phyloP scores from a whole-genome alignment of 2,797 vertebrate species.

The Epinephelus awoara region DNA sequence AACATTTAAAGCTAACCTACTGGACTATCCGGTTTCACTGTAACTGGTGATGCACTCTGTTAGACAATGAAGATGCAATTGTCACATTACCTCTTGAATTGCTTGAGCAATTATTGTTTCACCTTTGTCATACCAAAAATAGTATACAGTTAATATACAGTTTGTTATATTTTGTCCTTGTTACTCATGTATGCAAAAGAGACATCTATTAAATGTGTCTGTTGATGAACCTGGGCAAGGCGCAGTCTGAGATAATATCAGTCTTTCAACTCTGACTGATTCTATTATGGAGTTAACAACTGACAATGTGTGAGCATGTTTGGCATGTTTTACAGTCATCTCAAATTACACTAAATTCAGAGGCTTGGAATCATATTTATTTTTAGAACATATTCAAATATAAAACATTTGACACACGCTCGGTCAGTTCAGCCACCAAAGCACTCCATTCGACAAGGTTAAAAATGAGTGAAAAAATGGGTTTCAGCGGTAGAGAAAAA shows the following conservation, averaged over 20 bases:
- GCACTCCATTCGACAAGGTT: not conserved
- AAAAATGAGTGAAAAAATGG: not conserved
- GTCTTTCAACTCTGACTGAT: not conserved
- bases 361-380: slow-evolving; percentile 24
- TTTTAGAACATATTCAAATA: slow-evolving; percentile 34
- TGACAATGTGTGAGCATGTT: not conserved
- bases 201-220: not conserved
- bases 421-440: not conserved
- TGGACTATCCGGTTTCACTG: not conserved
- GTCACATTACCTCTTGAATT: not conserved
- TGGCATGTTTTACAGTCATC: not conserved
- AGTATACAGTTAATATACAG: no score
- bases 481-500: not conserved
- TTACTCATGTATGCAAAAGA: no score
- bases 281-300: not conserved
- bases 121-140: not conserved
- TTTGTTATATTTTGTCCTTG: not conserved
- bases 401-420: slow-evolving; percentile 20
- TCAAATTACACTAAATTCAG: slow-evolving; percentile 9
- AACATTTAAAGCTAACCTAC: not conserved
- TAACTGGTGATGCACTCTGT: not conserved
- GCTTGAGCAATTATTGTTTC: no score
- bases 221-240: not conserved
- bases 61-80: not conserved
- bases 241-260: no score